Evolutionary conservation across 2,888 invertebrate species (phyloP), one percentile per base, ranked within the genome.

Genomic region (Opisthograptis luteolata): DNA sequence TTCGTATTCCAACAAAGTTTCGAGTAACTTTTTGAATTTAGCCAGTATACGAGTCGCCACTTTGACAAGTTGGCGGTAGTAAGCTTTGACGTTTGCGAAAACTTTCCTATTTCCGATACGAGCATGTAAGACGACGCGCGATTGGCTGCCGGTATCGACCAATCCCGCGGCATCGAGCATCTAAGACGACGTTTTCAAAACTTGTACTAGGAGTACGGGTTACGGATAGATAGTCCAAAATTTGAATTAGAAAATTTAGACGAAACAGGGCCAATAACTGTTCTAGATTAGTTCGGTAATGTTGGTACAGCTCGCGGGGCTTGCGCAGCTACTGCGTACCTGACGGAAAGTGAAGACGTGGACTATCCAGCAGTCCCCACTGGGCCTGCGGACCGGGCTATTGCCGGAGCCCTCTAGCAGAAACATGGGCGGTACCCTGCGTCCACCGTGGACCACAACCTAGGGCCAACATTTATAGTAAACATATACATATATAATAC

Each of bases 311-410:
- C 10, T 1, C 2, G 40, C 42, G 41, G 52, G 56, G 51, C 56
- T 56, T 52, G 56, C 56, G 42, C 27, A 31, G 15, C 44, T 48
- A 36, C 40, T 34, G 52, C 56, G 52, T 48, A 56, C 56, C 56
- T 56, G 45, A 45, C 41, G 41, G 48, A 41, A 48, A 42, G 42
- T 42, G 44, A 35, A 45, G 52, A 56, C 39, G 48, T 52, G 48
- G 35, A 45, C 24, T 25, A 40, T 45, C 52, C 52, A 56, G 45
- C 20, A 24, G 37, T 48, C 48, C 34, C 40, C 51, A 45, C 44
- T 43, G 45, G 35, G 24, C 24, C 41, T 41, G 44, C 46, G 50
- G 32, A 34, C 24, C 30, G 47, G 47, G 40, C 40, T 40, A 39
- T 25, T 17, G 40, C 32, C 34, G 34, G 47, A 35, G 32, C 37